Base-by-base conservation (phyloP, 1,140 invertebrate species). In the Apolygus lucorum region DNA sequence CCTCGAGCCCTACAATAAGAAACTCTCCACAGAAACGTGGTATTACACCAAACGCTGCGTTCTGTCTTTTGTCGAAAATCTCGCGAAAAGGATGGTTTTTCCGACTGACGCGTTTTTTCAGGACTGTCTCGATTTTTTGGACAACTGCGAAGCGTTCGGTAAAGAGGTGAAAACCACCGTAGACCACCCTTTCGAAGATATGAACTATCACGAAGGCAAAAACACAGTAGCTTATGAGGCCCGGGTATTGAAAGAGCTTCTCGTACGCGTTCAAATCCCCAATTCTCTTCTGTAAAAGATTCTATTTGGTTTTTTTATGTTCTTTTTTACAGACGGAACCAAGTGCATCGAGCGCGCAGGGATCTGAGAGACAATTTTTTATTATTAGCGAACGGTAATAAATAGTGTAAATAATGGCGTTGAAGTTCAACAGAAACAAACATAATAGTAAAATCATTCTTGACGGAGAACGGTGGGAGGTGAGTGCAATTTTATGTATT, bases 1-100 rank as follows among this genome's bases (percentile, higher is more conserved):
- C 70, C 79, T 99, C 26, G 95, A 98, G 77, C 96, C 96, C 0
- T 96, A 93, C 75, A 92, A 93, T 76, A 95, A 95, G 78, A 97
- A 97, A 79, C 82, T 99, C 0, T 93, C 95, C 0, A 93, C 93
- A 2, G 95, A 98, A 76, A 98, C 95, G 0, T 99, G 96, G 96
- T 82, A 76, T 80, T 98, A 98, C 78, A 90, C 93, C 0, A 99
- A 98, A 79, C 81, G 95, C 72, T 98, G 94, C 79, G 93, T 98
- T 76, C 80, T 98, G 2, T 96, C 94, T 0, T 85, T 97, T 69
- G 86, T 98, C 52, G 95, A 98, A 80, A 95, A 95, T 79, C 82
- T 96, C 70, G 84, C 92, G 0, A 96, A 96, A 76, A 93, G 97
- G 77, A 87, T 95, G 76, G 91, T 97, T 52, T 88, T 92, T 54